These are phyloP conservation scores for Stichodactyla helianthus DNA, from an alignment of 64 coral and sea anemone genomes.

Conservation along the genomic window DNA sequence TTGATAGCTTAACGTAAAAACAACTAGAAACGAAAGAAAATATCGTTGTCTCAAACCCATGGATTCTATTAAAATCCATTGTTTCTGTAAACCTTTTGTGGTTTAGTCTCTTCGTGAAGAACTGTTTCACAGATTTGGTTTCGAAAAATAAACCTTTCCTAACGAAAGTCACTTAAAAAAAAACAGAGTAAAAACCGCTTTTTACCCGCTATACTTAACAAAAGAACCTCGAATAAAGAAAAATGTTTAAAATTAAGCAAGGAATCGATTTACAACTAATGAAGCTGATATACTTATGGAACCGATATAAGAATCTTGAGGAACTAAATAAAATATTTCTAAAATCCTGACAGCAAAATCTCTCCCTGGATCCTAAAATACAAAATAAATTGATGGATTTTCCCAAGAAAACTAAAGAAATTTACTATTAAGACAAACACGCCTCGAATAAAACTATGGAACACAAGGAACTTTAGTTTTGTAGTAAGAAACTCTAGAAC, in stretches of 20 bases:
- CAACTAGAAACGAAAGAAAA: not conserved
- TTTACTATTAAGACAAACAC: not conserved
- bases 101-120: not conserved
- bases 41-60: not conserved
- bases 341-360: not conserved
- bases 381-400: too few species aligned
- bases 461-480: not conserved
- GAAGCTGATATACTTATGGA: not conserved
- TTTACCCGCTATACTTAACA: not conserved
- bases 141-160: too few species aligned
- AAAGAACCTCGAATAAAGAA: not conserved
- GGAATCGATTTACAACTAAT: not conserved
- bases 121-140: not conserved
- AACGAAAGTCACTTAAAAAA: not conserved
- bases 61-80: not conserved
- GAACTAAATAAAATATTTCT: not conserved
- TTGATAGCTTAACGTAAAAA: slow-evolving; percentile 1
- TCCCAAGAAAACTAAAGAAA: too few species aligned
- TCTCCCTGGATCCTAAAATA: not conserved
- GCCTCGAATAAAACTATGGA: not conserved
- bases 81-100: not conserved
- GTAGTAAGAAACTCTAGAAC: not conserved
- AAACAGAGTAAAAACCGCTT: not conserved
- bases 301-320: not conserved
- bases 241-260: not conserved